Percentiles rank a stretch among this genome's conserved stretches.
These are phyloP conservation scores for Brachionus rotundiformis DNA, from an alignment of 1,140 invertebrate genomes.

Conservation along the genomic window DNA sequence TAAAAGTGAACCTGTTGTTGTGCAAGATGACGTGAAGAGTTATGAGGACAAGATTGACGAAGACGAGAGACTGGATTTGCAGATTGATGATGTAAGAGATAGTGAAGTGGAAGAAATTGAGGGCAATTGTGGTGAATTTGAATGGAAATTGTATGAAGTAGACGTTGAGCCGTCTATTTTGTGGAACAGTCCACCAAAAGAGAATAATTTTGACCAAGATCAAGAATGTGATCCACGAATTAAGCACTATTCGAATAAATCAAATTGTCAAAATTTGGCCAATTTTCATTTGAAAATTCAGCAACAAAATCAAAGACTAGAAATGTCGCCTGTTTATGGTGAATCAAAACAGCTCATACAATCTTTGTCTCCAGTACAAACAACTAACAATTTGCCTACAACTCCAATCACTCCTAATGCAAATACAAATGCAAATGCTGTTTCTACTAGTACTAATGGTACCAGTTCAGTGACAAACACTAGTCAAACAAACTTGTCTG, in stretches of 20 bases:
- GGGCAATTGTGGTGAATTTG: conserved; percentile 17
- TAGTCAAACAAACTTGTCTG: not conserved
- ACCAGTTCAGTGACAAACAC: not conserved
- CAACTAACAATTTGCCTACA: not conserved
- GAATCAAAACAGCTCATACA: conserved; percentile 9
- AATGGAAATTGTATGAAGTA: conserved; percentile 15
- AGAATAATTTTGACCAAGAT: not conserved
- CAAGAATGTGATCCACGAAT: conserved; percentile 40
- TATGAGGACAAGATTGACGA: not conserved
- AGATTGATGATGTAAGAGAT: conserved; percentile 24
- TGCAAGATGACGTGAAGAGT: not conserved
- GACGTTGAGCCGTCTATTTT: conserved; percentile 20
- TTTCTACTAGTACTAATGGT: too few relatives aligned
- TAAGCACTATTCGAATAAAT: conserved; percentile 36
- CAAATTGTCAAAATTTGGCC: conserved; percentile 30
- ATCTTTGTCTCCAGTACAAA: not conserved
- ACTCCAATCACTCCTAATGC: not conserved
- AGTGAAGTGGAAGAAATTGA: conserved; percentile 19
- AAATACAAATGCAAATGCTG: too few relatives aligned
- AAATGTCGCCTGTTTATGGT: conserved; percentile 22
- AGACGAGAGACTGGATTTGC: not conserved
- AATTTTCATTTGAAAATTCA: conserved; percentile 47
- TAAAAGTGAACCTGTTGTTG: not conserved
- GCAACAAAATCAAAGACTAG: conserved; percentile 17
- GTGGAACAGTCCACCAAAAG: conserved; percentile 21